Base-by-base conservation (phyloP, 2,113 vertebrate species). In the Lipophrys pholis region DNA sequence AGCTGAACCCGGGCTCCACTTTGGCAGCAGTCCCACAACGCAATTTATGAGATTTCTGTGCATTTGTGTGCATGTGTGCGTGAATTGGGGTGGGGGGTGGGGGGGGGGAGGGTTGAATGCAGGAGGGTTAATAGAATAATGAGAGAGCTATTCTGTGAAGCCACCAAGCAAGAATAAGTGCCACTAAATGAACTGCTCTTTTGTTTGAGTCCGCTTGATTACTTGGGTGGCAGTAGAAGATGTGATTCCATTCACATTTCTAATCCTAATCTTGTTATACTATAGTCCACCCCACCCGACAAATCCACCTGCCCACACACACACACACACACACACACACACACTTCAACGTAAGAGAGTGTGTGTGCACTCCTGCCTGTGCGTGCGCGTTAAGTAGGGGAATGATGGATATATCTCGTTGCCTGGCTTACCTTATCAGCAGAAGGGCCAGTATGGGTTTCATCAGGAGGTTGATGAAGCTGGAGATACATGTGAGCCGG, bases 381-480 rank as follows among this genome's bases (percentile, higher is more conserved):
- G 40, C 59, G 53, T 56, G 81, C 11, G 65, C 3, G 40, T 76
- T 88, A 87, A 87, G 84, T 78, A 85, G 74, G 82, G 82, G 89
- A 90, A 87, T 91, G 91, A 92, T 90, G 84, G 87, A 91, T 91
- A 88, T 84, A 87, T 92, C 89, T 90, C 11, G 69, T 85, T 87
- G 85, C 75, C 81, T 77, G 76, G 84, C 82, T 89, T 84, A 82
- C 86, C 85, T 91, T 91, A 91, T 91, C 91, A 85, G 77, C 68
- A 69, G 74, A 71, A 83, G 78, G 88, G 86, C 87, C 80, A 72
- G 88, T 87, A 82, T 91, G 81, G 88, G 85, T 91, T 89, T 87
- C 90, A 91, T 91, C 87, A 82, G 74, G 73, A 80, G 81, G 52
- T 55, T 80, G 89, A 92, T 90, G 84, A 80, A 80, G 88, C 64